phyloP scores from a whole-genome alignment of 2,797 vertebrate genomes.

The Prunella strophiata region DNA sequence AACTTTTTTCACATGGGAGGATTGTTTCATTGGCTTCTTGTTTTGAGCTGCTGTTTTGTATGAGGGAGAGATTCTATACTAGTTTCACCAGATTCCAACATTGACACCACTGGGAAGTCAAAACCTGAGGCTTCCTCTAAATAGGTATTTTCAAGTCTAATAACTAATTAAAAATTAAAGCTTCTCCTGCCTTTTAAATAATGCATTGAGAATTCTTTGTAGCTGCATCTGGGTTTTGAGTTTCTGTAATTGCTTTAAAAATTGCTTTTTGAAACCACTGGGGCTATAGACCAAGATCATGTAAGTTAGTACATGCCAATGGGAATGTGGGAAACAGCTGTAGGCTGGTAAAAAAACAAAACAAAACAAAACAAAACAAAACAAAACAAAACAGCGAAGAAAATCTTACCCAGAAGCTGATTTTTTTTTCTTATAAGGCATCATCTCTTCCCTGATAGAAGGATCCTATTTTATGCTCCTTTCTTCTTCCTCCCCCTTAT shows the following conservation, averaged over 20 bases:
- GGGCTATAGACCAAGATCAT: neutral
- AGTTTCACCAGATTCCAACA: neutral
- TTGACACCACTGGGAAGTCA: neutral
- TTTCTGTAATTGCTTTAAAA: neutral
- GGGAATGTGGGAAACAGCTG: neutral
- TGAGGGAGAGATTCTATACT: neutral
- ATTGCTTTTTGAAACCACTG: neutral
- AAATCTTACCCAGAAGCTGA: neutral
- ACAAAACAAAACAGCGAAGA: neutral
- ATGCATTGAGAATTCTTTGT: neutral
- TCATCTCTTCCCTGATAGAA: neutral
- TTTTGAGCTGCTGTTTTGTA: neutral
- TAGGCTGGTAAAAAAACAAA: neutral
- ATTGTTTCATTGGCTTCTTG: neutral
- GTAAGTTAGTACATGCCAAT: neutral
- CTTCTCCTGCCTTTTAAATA: slow-evolving; percentile 5
- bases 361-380: neutral
- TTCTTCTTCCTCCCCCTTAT: neutral
- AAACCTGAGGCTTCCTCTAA: neutral
- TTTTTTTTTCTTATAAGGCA: neutral
- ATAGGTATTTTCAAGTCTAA: slow-evolving; percentile 1
- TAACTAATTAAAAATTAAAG: slow-evolving; percentile 32
- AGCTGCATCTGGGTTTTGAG: neutral
- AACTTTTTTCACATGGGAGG: neutral
- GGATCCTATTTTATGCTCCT: neutral